Conservation (phyloP, 1,140 invertebrate genomes). For the Lepidurus packardi region DNA sequence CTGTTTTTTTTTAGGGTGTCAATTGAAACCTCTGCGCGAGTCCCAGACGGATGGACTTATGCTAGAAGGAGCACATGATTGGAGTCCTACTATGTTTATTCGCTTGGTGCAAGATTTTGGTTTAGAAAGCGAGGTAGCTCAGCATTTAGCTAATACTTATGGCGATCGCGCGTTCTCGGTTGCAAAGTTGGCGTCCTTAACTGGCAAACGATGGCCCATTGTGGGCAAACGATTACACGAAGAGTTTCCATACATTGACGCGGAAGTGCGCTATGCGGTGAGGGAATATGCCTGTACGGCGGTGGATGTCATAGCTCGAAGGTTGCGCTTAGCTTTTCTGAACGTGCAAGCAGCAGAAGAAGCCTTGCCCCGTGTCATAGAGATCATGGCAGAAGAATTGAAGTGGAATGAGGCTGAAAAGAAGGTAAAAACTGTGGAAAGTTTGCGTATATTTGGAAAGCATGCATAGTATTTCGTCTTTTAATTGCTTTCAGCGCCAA, state of each 20-base stretch:
- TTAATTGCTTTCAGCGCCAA: conserved; percentile 57
- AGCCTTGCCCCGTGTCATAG: conserved; percentile 81
- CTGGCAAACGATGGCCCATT: conserved; percentile 86
- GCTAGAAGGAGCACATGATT: conserved; percentile 91
- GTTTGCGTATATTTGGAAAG: not conserved
- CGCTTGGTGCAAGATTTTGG: conserved; percentile 79
- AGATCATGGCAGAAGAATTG: conserved; percentile 95
- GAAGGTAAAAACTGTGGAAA: conserved; percentile 47
- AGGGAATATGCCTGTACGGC: conserved; percentile 94
- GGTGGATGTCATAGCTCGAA: conserved; percentile 90
- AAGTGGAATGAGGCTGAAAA: conserved; percentile 83
- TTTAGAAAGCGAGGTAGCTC: conserved; percentile 69
- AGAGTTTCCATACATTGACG: conserved; percentile 98
- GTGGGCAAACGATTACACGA: conserved; percentile 93
- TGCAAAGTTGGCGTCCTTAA: conserved; percentile 88
- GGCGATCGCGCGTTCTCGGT: conserved; percentile 97
- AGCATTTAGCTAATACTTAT: conserved; percentile 93
- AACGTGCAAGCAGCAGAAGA: conserved; percentile 94
- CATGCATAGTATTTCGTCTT: conserved; percentile 16
- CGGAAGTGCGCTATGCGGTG: conserved; percentile 90
- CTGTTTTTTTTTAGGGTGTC: conserved; percentile 53
- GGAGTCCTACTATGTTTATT: conserved; percentile 97
- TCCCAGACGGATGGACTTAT: conserved; percentile 83
- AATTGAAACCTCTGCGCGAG: conserved; percentile 58
- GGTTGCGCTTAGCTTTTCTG: conserved; percentile 87